Percentiles rank a stretch among this genome's conserved stretches.
phyloP scores from a whole-genome alignment of 2,113 vertebrate genomes.

The Dromiciops gliroides region DNA sequence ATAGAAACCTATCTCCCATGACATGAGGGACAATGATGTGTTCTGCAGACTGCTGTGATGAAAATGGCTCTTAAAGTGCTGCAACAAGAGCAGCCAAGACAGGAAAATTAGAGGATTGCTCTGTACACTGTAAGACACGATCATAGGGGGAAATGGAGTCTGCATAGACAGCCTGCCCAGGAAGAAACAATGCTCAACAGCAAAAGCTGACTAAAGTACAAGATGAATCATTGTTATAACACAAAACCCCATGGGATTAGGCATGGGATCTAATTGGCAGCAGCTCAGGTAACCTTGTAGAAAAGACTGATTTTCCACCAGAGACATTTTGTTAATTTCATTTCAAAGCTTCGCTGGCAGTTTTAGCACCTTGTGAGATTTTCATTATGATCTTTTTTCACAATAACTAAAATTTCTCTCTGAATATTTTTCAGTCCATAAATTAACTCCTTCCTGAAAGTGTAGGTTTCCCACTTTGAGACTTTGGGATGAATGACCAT shows the following conservation, averaged over 20 bases:
- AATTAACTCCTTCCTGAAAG: slow-evolving; percentile 68
- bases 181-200: slow-evolving; percentile 65
- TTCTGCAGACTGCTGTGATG: background rate
- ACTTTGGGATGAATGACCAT: slow-evolving; percentile 4
- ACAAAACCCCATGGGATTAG: slow-evolving; percentile 55
- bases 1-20: background rate
- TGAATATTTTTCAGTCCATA: slow-evolving; percentile 77
- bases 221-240: slow-evolving; percentile 65
- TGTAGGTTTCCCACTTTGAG: slow-evolving; percentile 58
- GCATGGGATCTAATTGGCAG: slow-evolving; percentile 53
- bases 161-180: slow-evolving; percentile 59
- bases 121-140: slow-evolving; percentile 56
- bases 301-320: slow-evolving; percentile 78
- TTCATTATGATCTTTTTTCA: slow-evolving; percentile 67
- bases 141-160: slow-evolving; percentile 57
- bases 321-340: slow-evolving; percentile 76
- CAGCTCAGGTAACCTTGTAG: slow-evolving; percentile 59
- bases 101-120: slow-evolving; percentile 70
- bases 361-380: slow-evolving; percentile 74
- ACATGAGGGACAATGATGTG: slow-evolving; percentile 47
- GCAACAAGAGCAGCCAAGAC: slow-evolving; percentile 58
- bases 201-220: slow-evolving; percentile 59
- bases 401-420: slow-evolving; percentile 74
- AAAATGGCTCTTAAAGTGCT: slow-evolving; percentile 65
- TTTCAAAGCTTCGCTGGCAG: slow-evolving; percentile 61